Percentiles rank a stretch among this genome's conserved stretches.
Evolutionary conservation across 2,113 vertebrate species (phyloP).

Genomic region (Balaenoptera acutorostrata): DNA sequence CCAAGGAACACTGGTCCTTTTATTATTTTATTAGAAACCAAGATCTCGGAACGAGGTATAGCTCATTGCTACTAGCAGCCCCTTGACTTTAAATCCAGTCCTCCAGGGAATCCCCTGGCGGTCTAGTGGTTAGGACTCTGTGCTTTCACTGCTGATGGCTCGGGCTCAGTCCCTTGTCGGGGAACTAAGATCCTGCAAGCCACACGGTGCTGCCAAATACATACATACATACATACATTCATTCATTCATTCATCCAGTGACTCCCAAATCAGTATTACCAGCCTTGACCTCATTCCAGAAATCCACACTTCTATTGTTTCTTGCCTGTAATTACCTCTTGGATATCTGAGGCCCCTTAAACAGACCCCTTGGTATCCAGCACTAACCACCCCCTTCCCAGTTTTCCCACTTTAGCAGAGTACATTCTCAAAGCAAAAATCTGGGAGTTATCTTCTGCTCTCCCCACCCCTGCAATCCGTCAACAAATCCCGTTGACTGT

Average conservation of each 20-base stretch:
- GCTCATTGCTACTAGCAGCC: neutral
- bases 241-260: too few species aligned
- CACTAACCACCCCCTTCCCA: neutral
- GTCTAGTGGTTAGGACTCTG: too few species aligned
- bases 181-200: too few species aligned
- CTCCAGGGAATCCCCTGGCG: too few species aligned
- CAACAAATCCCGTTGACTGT: neutral
- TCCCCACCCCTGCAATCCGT: neutral
- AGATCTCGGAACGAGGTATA: neutral
- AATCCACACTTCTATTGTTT: neutral
- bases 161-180: too few species aligned
- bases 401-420: neutral
- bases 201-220: too few species aligned
- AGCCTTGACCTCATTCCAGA: neutral
- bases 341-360: neutral
- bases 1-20: neutral
- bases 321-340: neutral
- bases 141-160: too few species aligned
- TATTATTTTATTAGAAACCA: neutral
- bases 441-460: neutral
- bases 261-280: neutral
- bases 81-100: neutral
- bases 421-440: neutral
- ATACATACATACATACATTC: too few species aligned
- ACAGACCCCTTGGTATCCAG: neutral